A percentile compares a stretch with the other conserved stretches of the same genome.
phyloP scores from a whole-genome alignment of 2,888 invertebrate species.

The Drosophila mettleri region DNA sequence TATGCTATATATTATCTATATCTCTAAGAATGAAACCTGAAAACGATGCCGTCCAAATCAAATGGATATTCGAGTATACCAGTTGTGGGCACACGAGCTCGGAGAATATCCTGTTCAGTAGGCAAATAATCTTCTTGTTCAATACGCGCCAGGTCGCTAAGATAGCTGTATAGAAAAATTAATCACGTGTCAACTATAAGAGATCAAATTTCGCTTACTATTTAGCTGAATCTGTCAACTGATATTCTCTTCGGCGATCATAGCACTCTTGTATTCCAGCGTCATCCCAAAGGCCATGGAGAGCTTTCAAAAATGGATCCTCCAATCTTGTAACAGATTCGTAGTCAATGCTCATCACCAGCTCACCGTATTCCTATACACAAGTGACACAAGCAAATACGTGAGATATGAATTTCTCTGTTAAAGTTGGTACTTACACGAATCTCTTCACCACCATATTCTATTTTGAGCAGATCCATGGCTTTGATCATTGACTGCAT shows the following conservation, averaged over 20 bases:
- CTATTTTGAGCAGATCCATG: conserved; percentile 99
- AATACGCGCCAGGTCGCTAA: conserved; percentile 98
- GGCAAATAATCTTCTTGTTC: conserved; percentile 96
- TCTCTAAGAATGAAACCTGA: conserved; percentile 91
- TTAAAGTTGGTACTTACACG: conserved; percentile 88
- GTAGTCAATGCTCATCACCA: conserved; percentile 98
- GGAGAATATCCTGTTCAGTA: conserved; percentile 99
- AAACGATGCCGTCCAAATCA: conserved; percentile 99
- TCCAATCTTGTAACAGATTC: conserved; percentile 99
- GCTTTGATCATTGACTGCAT: conserved; percentile 99
- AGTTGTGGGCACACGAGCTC: conserved; percentile 99
- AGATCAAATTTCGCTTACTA: conserved; percentile 90
- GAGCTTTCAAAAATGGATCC: conserved; percentile 97
- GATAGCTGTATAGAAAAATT: conserved; percentile 89
- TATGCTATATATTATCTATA: too few species aligned
- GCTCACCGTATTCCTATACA: conserved; percentile 96
- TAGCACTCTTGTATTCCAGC: conserved; percentile 99
- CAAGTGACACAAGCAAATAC: not conserved
- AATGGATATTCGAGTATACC: conserved; percentile 99
- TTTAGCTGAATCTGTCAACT: conserved; percentile 99
- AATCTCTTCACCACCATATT: conserved; percentile 95
- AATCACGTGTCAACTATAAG: not conserved
- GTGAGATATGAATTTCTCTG: not conserved
- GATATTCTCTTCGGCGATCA: conserved; percentile 99
- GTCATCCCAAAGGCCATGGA: conserved; percentile 97